phyloP scores from a whole-genome alignment of 1,140 invertebrate genomes.

The Drosophila eugracilis region DNA sequence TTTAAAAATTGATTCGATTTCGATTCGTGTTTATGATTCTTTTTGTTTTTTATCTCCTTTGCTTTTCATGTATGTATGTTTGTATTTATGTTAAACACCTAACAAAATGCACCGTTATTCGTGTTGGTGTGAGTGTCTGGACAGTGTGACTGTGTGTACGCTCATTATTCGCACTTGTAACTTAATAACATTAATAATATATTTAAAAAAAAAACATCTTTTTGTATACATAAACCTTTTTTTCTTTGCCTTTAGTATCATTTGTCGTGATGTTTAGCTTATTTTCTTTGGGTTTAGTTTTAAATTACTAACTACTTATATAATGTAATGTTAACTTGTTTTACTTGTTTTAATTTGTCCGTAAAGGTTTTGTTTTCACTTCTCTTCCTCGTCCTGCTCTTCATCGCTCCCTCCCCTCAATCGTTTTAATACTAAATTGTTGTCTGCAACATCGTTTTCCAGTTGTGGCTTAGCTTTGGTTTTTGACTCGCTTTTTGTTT shows the following conservation, averaged over 20 bases:
- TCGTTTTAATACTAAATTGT: conserved; percentile 57
- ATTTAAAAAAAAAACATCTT: conserved; percentile 70
- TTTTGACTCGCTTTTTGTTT: conserved; percentile 8
- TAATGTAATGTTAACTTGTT: conserved; percentile 85
- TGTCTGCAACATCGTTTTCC: conserved; percentile 44
- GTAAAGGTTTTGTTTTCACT: conserved; percentile 66
- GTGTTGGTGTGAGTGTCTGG: conserved; percentile 22
- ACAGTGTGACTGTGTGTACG: conserved; percentile 22
- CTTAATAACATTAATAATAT: conserved; percentile 77
- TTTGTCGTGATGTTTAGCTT: conserved; percentile 55
- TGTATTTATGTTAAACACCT: conserved; percentile 56
- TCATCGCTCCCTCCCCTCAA: neutral
- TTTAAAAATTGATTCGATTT: conserved; percentile 52
- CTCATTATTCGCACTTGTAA: conserved; percentile 55
- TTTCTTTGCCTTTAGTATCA: conserved; percentile 41
- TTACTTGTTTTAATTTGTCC: conserved; percentile 85
- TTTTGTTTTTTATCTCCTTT: conserved; percentile 18
- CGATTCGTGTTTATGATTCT: conserved; percentile 22
- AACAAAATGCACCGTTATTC: conserved; percentile 63
- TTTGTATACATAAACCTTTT: conserved; percentile 73
- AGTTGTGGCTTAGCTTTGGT: conserved; percentile 26
- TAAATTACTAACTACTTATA: conserved; percentile 85
- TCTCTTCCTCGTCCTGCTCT: neutral
- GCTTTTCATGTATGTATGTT: conserved; percentile 37
- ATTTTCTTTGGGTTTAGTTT: conserved; percentile 62